Conservation (phyloP, 2,113 vertebrate species). For the Lutjanus erythropterus region DNA sequence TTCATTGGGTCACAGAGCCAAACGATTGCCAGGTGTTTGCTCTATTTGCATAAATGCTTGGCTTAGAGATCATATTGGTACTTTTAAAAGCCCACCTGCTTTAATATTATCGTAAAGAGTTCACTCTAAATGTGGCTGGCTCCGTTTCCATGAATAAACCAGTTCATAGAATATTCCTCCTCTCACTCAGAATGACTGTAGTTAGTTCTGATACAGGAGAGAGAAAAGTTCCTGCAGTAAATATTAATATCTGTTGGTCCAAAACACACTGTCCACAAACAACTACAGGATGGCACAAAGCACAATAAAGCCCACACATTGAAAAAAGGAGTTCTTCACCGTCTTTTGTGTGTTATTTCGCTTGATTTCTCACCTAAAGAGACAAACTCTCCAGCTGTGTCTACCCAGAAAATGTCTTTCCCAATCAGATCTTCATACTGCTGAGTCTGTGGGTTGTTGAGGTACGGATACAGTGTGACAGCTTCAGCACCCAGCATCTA, state of each 20-base stretch:
- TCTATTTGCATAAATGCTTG: conserved; percentile 30
- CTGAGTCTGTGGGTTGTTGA: neutral
- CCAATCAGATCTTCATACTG: conserved; percentile 14
- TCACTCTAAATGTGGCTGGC: neutral
- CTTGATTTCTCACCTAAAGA: conserved; percentile 27
- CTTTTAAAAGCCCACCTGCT: conserved; percentile 38
- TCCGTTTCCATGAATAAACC: conserved; percentile 13
- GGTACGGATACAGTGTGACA: neutral
- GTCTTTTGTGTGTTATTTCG: neutral
- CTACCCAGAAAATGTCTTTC: neutral
- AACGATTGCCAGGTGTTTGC: conserved; percentile 38
- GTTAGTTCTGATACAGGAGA: neutral
- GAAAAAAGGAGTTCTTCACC: neutral
- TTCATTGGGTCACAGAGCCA: conserved; percentile 16
- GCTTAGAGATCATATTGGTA: conserved; percentile 1
- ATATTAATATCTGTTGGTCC: neutral
- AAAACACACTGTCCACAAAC: neutral
- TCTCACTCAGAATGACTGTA: neutral
- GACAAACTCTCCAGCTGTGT: conserved; percentile 21
- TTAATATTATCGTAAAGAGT: conserved; percentile 9
- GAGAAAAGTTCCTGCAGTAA: neutral
- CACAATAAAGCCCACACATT: fast-evolving
- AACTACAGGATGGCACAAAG: neutral
- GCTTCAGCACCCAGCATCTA: neutral
- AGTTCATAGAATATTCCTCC: neutral